These are phyloP conservation scores for Drosophila nikananu DNA, from an alignment of 1,140 invertebrate genomes.

Conservation along the genomic window DNA sequence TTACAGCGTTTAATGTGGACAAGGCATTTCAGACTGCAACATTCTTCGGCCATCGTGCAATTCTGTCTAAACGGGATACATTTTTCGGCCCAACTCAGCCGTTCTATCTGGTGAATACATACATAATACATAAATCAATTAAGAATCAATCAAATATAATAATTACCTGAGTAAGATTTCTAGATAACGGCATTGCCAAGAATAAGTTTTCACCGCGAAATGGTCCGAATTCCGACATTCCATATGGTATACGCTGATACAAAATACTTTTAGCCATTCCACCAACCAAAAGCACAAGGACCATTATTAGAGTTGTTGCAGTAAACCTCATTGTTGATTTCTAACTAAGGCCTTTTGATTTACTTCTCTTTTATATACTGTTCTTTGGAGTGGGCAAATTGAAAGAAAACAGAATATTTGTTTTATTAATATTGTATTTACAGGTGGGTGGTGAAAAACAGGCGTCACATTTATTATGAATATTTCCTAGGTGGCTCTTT, in stretches of 20 bases:
- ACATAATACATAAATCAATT: background rate
- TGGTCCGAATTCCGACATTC: background rate
- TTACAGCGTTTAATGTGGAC: background rate
- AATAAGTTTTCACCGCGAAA: no score
- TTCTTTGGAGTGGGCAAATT: background rate
- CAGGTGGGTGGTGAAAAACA: slow-evolving; percentile 16
- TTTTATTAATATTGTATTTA: background rate
- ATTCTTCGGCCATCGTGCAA: slow-evolving; percentile 28
- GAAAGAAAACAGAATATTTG: background rate
- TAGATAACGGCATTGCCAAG: background rate
- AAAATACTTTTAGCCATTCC: background rate
- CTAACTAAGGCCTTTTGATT: background rate
- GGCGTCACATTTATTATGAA: background rate
- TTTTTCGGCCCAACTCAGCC: background rate
- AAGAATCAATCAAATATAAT: background rate
- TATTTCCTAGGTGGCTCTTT: slow-evolving; percentile 46
- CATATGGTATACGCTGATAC: background rate
- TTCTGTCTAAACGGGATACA: slow-evolving; percentile 1
- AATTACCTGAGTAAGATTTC: slow-evolving; percentile 16
- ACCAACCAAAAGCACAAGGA: background rate
- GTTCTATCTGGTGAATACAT: background rate
- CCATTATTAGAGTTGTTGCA: background rate
- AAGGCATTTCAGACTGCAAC: slow-evolving; percentile 31
- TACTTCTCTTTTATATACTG: slow-evolving; percentile 7
- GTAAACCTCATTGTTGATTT: background rate